Percentiles rank a stretch among this genome's conserved stretches.
Evolutionary conservation across 2,113 vertebrate genomes (phyloP).

Genomic region (Odocoileus virginianus): DNA sequence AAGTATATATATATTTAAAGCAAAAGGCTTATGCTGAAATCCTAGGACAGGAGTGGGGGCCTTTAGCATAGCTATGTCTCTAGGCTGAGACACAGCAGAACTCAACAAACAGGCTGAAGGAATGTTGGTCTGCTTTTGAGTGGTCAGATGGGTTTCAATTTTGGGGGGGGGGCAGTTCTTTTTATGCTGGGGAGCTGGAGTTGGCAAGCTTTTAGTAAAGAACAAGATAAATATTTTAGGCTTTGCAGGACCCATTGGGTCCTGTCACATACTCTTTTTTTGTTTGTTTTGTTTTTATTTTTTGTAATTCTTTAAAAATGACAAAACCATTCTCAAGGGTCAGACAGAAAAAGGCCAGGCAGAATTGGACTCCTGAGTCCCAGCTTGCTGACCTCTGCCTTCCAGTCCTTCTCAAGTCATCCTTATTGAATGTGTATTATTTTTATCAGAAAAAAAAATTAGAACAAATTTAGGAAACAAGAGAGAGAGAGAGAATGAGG

Average conservation of each 20-base stretch:
- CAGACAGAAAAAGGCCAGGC: background rate
- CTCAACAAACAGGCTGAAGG: background rate
- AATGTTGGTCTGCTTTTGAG: background rate
- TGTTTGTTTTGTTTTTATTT: background rate
- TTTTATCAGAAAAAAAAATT: background rate
- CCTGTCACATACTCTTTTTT: background rate
- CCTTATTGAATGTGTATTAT: background rate
- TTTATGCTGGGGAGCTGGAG: background rate
- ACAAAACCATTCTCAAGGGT: background rate
- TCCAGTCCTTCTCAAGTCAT: too few species aligned
- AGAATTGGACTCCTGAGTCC: too few species aligned
- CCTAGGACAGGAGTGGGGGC: background rate
- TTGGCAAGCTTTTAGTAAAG: background rate
- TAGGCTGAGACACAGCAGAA: background rate
- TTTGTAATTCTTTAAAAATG: background rate
- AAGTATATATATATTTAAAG: background rate
- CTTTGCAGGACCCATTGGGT: background rate
- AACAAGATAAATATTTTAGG: background rate
- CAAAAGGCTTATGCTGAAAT: background rate
- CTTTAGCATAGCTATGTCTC: accelerated
- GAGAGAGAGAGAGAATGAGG: background rate
- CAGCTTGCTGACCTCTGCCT: background rate
- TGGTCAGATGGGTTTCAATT: background rate
- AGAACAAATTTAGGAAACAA: background rate
- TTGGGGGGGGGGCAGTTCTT: background rate